Conservation (phyloP, 2,113 vertebrate genomes). For the Nycticebus coucang region DNA sequence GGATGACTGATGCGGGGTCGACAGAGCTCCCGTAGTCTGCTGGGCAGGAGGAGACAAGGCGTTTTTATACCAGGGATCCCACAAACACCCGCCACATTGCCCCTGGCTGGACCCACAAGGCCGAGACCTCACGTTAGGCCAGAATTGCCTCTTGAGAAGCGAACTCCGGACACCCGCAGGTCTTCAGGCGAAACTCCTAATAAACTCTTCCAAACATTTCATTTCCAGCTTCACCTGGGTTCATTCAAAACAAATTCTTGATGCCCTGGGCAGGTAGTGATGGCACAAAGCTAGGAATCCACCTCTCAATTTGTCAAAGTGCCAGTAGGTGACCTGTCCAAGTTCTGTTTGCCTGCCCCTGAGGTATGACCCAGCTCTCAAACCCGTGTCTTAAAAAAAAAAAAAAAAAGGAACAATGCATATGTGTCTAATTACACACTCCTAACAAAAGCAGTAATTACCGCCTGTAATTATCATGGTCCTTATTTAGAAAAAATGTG, state of each 20-base stretch:
- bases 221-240: neutral
- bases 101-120: neutral
- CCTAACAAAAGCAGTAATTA: constrained; percentile 86
- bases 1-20: constrained; percentile 11
- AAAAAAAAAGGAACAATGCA: constrained; percentile 67
- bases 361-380: constrained; percentile 26
- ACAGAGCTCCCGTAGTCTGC: neutral
- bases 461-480: constrained; percentile 84
- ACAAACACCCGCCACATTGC: neutral
- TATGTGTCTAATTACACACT: constrained; percentile 82
- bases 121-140: neutral
- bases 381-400: constrained; percentile 12
- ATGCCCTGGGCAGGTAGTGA: neutral
- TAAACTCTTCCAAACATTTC: neutral
- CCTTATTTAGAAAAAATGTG: constrained; percentile 87
- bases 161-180: neutral
- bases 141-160: neutral
- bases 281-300: neutral
- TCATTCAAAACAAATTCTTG: neutral
- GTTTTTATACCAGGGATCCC: constrained; percentile 15
- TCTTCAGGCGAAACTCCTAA: neutral
- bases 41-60: neutral
- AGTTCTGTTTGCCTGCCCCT: constrained; percentile 63
- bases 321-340: neutral
- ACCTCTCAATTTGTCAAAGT: neutral